Base-by-base conservation (phyloP, 2,888 invertebrate species). In the Oscheius sp. region DNA sequence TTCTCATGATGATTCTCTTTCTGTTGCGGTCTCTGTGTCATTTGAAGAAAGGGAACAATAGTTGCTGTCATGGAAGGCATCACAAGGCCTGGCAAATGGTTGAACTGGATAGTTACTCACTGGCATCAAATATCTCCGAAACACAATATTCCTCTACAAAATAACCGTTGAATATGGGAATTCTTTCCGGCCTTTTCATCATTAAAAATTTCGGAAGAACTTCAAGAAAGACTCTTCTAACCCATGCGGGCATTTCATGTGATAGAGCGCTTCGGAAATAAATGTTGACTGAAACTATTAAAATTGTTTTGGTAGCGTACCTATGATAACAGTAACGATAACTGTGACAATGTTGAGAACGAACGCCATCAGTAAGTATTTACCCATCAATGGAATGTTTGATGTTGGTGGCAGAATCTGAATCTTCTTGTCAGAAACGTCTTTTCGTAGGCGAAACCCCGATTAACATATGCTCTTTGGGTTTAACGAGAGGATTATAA, bases 311-410 rank as follows among this genome's bases (percentile, higher is more conserved):
- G n/a, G n/a, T n/a, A n/a, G n/a, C n/a, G n/a, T n/a, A n/a, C n/a
- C n/a, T 32, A 76, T 80, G n/a, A 80, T 64, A 0, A 80, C 80
- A 0, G 80, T 78, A 24, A 72, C 73, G 84, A 98, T 90, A 88
- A 99, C 98, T 90, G 96, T 95, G 86, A 97, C 93, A 74, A 97
- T 97, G 89, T 98, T 98, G 94, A 98, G 95, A 3, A 80, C 95
- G 89, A 99, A 98, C 64, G 97, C 98, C 89, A 99, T 96, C 64
- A 99, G 91, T 80, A 99, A 91, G 89, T 98, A 98, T 90, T 98
- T 98, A 88, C 97, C 96, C 86, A 99, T 98, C 73, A 98, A 91
- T 66, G 98, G 98, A 86, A 98, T 90, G 78, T 96, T 91, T 64
- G 97, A 97, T 1, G 97, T 97, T 63, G 98, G 98, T 75, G 98